Base-by-base conservation (phyloP, 2,797 vertebrate species). In the Semotilus atromaculatus region DNA sequence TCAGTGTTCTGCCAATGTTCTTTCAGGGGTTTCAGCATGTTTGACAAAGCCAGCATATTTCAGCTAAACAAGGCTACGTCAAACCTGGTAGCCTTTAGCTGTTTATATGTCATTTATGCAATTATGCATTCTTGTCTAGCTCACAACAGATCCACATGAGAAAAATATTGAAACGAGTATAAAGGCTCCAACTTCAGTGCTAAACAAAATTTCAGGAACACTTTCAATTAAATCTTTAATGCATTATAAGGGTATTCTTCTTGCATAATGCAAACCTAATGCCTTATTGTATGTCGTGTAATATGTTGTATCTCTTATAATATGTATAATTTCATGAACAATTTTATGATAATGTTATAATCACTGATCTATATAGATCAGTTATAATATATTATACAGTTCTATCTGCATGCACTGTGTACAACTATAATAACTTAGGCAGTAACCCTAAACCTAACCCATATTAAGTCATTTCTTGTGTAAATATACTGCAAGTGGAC, bases 1-100 rank as follows among this genome's bases (percentile, higher is more conserved):
- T 72, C 55, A 73, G 19, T 64, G 40, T 74, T 74, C 81, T 62
- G 81, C 38, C 58, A 75, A 31, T 26, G 60, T 75, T 82, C 55
- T 45, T 53, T 81, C 31, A 43, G 19, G 53, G 14, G 51, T 71
- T 71, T 70, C 26, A 31, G 36, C n/a, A 58, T 21, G n/a, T 71
- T 71, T 71, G n/a, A 81, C 68, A 80, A 53, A 53, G 31, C 43
- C 64, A 68, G 38, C 45, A 82, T 16, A 45, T 45, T 43, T 73
- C 3, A 45, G 36, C 19, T 77, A 40, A 82, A 72, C 62, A 23
- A n/a, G 8, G n/a, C n/a, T 62, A 29, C 26, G 7, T 19, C 1
- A 62, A 64, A 62, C 23, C 16, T 62, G 18, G 23, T 34, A 51
- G 26, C 43, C 19, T 79, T 26, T 23, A 34, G 43, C 29, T 43